A percentile compares a stretch with the other conserved stretches of the same genome.
Evolutionary conservation across 2,797 vertebrate species (phyloP).

Genomic region (Monodelphis domestica): DNA sequence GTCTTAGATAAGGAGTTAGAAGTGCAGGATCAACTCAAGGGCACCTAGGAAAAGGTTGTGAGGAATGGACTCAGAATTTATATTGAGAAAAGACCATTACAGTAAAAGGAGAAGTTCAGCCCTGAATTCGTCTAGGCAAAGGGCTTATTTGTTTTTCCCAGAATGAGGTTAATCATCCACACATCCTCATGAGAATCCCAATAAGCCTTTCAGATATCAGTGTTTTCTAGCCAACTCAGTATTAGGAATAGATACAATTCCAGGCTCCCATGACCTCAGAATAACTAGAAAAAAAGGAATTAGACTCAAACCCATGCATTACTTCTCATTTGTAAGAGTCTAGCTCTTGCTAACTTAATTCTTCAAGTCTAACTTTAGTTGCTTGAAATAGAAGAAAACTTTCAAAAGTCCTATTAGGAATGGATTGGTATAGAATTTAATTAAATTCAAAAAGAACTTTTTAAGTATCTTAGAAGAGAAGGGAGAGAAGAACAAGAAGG

Average conservation of each 20-base stretch:
- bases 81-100: conserved; percentile 28
- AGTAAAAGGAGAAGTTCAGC: background rate
- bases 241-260: background rate
- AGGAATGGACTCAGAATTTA: conserved; percentile 23
- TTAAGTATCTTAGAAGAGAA: background rate
- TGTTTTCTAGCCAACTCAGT: background rate
- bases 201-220: background rate
- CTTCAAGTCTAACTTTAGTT: background rate
- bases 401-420: background rate
- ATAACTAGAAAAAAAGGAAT: no score
- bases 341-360: background rate
- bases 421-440: conserved; percentile 16
- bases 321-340: background rate
- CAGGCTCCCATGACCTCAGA: background rate
- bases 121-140: conserved; percentile 1
- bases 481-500: no score
- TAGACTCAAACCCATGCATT: background rate
- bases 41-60: conserved; percentile 6
- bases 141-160: conserved; percentile 13
- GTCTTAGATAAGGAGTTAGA: conserved; percentile 45
- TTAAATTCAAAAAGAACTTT: background rate
- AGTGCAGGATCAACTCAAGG: conserved; percentile 49
- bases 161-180: conserved; percentile 26
- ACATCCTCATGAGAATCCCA: conserved; percentile 3
- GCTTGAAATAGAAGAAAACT: conserved; percentile 27